phyloP scores from a whole-genome alignment of 2,888 invertebrate genomes.

The Polydesmus complanatus region DNA sequence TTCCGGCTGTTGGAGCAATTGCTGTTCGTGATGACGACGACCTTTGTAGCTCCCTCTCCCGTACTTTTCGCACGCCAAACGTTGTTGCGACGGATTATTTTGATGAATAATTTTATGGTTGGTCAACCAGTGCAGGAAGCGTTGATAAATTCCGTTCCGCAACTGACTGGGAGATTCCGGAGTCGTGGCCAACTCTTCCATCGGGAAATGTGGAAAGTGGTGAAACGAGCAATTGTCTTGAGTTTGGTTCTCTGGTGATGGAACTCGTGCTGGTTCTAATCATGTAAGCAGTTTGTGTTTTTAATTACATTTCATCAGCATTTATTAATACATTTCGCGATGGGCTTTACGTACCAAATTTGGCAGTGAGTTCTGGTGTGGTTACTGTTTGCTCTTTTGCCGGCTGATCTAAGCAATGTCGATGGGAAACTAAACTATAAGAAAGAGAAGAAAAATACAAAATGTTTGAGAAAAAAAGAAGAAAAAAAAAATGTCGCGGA shows the following conservation, averaged over 20 bases:
- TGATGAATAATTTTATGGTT: slow-evolving; percentile 1
- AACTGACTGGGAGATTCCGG: not conserved
- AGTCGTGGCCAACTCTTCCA: not conserved
- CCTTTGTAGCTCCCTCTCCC: not conserved
- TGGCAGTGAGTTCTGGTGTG: not conserved
- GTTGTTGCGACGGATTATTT: not conserved
- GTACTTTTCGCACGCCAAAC: slow-evolving; percentile 3
- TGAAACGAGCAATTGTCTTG: not conserved
- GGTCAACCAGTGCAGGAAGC: slow-evolving; percentile 3
- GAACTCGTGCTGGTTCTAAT: no score
- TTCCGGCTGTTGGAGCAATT: not conserved
- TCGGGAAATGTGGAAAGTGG: not conserved
- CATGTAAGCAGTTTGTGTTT: no score
- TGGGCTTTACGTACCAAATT: not conserved
- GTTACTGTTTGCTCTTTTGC: not conserved
- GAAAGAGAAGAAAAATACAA: no score
- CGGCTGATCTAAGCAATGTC: slow-evolving; percentile 10
- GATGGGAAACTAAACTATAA: slow-evolving; percentile 8
- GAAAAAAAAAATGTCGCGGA: no score
- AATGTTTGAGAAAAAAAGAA: no score
- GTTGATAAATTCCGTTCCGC: slow-evolving; percentile 2
- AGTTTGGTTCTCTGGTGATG: no score
- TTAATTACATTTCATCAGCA: no score
- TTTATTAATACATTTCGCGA: no score
- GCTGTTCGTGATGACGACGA: not conserved